phyloP scores from a whole-genome alignment of 1,140 invertebrate genomes.

The Trichogramma pretiosum region DNA sequence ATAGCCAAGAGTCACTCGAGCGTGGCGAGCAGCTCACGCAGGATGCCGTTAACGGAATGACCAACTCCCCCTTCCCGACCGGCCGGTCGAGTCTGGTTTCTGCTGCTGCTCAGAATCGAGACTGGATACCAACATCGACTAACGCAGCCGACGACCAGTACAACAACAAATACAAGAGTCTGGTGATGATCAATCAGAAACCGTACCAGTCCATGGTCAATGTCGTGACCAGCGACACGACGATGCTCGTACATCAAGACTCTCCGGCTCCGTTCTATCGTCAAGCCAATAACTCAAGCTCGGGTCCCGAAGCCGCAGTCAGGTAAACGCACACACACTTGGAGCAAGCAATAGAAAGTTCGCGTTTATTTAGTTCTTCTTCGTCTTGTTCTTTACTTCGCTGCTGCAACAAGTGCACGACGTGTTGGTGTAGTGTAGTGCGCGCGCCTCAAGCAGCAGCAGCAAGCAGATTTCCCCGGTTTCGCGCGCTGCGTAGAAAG shows the following conservation, averaged over 20 bases:
- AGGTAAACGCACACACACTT: no score
- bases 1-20: background rate
- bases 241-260: constrained; percentile 58
- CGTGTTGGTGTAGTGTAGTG: no score
- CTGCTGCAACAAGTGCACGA: no score
- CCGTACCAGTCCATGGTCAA: constrained; percentile 55
- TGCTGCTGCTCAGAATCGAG: constrained; percentile 5
- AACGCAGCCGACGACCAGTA: background rate
- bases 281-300: no score
- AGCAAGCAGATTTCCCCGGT: no score
- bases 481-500: no score
- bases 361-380: no score
- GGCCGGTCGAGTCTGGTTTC: background rate
- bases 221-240: constrained; percentile 63
- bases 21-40: constrained; percentile 35
- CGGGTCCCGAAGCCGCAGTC: no score
- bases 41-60: constrained; percentile 25
- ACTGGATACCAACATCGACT: constrained; percentile 8
- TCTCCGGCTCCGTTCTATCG: no score
- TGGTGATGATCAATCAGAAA: constrained; percentile 76
- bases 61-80: constrained; percentile 9
- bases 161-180: constrained; percentile 68
- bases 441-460: no score
- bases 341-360: no score
- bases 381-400: no score